These are phyloP conservation scores for Xestia ashworthii DNA, from an alignment of 2,888 invertebrate genomes.

Conservation along the genomic window DNA sequence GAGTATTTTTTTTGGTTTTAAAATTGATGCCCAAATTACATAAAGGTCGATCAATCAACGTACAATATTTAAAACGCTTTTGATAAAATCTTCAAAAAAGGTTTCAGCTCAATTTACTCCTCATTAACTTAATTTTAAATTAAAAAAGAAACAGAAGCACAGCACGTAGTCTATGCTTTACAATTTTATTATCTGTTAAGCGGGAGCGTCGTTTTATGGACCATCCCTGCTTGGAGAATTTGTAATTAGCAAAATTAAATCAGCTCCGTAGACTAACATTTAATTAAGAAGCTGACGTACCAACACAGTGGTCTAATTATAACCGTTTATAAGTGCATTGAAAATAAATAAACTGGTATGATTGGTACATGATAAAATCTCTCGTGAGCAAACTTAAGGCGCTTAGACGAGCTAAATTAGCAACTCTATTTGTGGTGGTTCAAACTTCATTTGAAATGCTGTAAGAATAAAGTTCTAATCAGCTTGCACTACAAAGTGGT, in stretches of 20 bases:
- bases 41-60: slow-evolving; percentile 20
- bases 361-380: background rate
- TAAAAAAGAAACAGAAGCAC: slow-evolving; percentile 41
- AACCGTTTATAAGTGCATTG: slow-evolving; percentile 10
- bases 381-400: background rate
- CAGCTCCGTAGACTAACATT: slow-evolving; percentile 55
- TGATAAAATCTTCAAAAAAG: slow-evolving; percentile 14
- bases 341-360: slow-evolving; percentile 18
- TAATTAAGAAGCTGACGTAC: slow-evolving; percentile 50
- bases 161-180: slow-evolving; percentile 49
- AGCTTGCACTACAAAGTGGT: too few relatives aligned
- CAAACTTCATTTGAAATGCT: too few relatives aligned
- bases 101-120: slow-evolving; percentile 18
- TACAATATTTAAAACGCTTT: background rate
- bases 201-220: slow-evolving; percentile 47
- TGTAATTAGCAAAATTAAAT: slow-evolving; percentile 64
- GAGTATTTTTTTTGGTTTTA: background rate
- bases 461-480: too few relatives aligned
- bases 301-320: slow-evolving; percentile 24
- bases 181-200: slow-evolving; percentile 61
- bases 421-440: too few relatives aligned
- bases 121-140: slow-evolving; percentile 21
- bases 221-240: slow-evolving; percentile 58
- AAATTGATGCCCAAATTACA: background rate
- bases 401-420: too few relatives aligned